Evolutionary conservation across 2,797 vertebrate species (phyloP), one percentile per base, ranked within the genome.

Genomic region (Xenopus petersii): DNA sequence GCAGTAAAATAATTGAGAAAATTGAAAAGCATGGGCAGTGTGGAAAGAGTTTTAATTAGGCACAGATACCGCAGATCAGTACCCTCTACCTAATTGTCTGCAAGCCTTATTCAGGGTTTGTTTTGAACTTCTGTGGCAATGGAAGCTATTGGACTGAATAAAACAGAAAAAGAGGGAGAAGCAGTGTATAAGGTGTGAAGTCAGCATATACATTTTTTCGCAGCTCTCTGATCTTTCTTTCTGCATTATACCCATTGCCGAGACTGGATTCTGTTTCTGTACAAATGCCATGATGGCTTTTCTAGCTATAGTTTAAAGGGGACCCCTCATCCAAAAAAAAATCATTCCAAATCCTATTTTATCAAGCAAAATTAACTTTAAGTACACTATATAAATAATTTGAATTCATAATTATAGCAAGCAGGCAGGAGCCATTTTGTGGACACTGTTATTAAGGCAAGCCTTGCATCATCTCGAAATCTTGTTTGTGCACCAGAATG

Each of bases 1-100:
- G 68, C 62, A 51, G 54, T 65, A 67, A 60, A 71, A 61, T 76
- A 76, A 76, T 71, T 71, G 75, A 77, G 63, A 49, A 76, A 26
- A 55, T 21, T 24, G 17, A 61, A 42, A 62, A 55, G 63, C 3
- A 56, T 26, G 62, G 58, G 46, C 4, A 42, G 47, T 21, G 67
- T 16, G 12, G 4, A 12, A 13, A 16, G 17, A n/a, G 62, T 17
- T 67, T 58, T 72, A 77, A 77, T 77, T 72, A 72, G 75, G 64
- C 56, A 21, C 69, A 55, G 70, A 76, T 56, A 48, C 33, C 9
- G 26, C 47, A 63, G 64, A 67, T 72, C 60, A 71, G 56, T 60
- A 24, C 10, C 54, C 58, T 15, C 46, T 33, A 62, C 64, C 63
- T 67, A 72, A 77, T 72, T 67, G 70, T 56, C 51, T 42, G 48